phyloP scores from a whole-genome alignment of 2,797 vertebrate species.

The Trachops cirrhosus region DNA sequence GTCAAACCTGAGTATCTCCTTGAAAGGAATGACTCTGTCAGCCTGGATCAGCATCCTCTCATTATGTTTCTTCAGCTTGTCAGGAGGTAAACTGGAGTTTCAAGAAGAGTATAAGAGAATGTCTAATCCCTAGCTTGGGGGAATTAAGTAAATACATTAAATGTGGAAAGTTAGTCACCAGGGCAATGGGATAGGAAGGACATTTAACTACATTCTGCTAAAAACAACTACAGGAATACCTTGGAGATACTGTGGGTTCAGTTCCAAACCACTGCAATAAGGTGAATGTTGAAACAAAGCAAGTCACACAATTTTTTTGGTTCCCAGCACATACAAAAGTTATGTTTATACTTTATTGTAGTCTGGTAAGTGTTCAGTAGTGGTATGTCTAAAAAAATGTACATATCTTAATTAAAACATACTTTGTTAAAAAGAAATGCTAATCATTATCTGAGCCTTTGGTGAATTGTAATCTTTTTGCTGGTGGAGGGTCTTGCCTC shows the following conservation, averaged over 20 bases:
- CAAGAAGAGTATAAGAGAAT: constrained; percentile 37
- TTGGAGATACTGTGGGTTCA: neutral
- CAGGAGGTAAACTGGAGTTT: constrained; percentile 16
- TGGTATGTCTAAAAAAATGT: neutral
- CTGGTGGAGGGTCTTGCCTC: neutral
- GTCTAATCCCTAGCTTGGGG: constrained; percentile 1
- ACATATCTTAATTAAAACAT: neutral
- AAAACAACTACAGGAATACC: neutral
- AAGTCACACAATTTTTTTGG: neutral
- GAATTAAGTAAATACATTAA: neutral
- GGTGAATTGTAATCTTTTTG: neutral
- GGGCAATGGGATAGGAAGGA: neutral
- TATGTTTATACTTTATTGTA: neutral
- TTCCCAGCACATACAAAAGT: neutral
- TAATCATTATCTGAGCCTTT: neutral
- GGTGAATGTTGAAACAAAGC: neutral
- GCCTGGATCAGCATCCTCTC: neutral
- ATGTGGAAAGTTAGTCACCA: neutral
- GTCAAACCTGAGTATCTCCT: neutral
- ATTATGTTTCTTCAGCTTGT: neutral
- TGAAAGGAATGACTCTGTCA: neutral
- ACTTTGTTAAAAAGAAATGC: neutral
- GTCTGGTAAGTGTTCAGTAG: neutral
- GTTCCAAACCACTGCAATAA: neutral
- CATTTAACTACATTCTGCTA: neutral